These are phyloP conservation scores for Anguilla pacifica DNA, from an alignment of 2,797 vertebrate genomes.

Conservation along the genomic window DNA sequence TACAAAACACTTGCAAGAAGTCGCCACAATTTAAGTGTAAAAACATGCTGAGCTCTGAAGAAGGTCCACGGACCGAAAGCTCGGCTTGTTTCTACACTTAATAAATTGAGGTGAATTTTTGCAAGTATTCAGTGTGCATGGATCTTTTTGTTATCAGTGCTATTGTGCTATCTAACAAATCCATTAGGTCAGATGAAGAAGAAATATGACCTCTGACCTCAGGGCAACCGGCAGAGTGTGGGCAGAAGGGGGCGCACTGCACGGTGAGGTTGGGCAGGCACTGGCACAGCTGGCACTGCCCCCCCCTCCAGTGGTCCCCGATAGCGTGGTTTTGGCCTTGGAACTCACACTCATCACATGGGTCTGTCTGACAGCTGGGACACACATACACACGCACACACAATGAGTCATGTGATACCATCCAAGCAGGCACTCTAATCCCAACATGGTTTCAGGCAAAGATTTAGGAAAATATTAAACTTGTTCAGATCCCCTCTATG, in stretches of 20 bases:
- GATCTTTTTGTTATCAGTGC: neutral
- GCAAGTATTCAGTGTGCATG: too few species aligned
- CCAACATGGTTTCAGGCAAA: neutral
- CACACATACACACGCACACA: constrained; percentile 24
- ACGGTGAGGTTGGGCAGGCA: constrained; percentile 73
- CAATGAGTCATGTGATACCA: neutral
- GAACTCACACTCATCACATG: constrained; percentile 77
- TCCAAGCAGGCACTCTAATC: neutral
- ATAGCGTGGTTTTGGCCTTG: constrained; percentile 62
- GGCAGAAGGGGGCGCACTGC: constrained; percentile 79
- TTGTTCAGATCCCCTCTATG: neutral
- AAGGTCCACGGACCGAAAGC: too few species aligned
- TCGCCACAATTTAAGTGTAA: too few species aligned
- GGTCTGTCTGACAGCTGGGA: constrained; percentile 80
- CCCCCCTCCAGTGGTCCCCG: constrained; percentile 79
- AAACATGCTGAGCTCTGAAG: too few species aligned
- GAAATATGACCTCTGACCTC: constrained; percentile 65
- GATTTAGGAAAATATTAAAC: neutral
- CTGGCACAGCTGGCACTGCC: constrained; percentile 78
- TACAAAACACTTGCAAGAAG: too few species aligned
- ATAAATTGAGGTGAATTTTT: too few species aligned
- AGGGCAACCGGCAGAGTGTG: constrained; percentile 72
- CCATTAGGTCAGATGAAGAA: neutral
- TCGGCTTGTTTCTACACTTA: too few species aligned
- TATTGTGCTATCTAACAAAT: neutral